phyloP scores from a whole-genome alignment of 2,888 invertebrate species.

The Ormyrus labotus region DNA sequence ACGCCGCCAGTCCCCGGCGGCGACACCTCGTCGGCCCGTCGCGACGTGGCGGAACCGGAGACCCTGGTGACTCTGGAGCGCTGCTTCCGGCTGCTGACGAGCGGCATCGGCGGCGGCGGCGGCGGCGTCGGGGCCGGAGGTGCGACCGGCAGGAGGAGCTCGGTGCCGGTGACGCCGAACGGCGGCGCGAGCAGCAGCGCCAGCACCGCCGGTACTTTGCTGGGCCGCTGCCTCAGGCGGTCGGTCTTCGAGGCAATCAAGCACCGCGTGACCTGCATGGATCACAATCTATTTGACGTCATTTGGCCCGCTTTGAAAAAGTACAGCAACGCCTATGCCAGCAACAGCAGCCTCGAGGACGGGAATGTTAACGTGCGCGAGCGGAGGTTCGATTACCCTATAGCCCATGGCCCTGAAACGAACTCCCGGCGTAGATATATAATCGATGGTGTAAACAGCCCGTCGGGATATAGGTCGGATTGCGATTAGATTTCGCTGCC shows the following conservation, averaged over 20 bases:
- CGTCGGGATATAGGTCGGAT: no score
- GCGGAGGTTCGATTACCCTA: constrained; percentile 51
- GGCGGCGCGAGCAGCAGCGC: constrained; percentile 77
- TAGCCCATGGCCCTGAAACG: no score
- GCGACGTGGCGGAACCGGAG: constrained; percentile 83
- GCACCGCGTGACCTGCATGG: constrained; percentile 86
- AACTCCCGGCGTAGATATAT: no score
- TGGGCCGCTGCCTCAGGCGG: constrained; percentile 86
- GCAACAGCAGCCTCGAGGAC: constrained; percentile 55
- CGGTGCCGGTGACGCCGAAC: constrained; percentile 81
- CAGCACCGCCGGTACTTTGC: constrained; percentile 79
- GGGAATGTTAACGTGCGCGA: constrained; percentile 52
- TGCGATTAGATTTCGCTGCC: no score
- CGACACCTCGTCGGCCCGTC: constrained; percentile 85
- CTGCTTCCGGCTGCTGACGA: constrained; percentile 82
- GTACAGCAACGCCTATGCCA: constrained; percentile 79
- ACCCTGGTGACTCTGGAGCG: constrained; percentile 85
- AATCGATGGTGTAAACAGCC: no score
- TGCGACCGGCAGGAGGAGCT: constrained; percentile 81
- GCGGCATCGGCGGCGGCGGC: constrained; percentile 81
- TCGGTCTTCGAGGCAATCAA: constrained; percentile 86
- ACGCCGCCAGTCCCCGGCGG: constrained; percentile 81
- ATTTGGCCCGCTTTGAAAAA: constrained; percentile 93
- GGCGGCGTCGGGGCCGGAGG: constrained; percentile 79
- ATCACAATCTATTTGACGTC: constrained; percentile 91